Percentiles rank a stretch among this genome's conserved stretches.
Evolutionary conservation across 2,113 vertebrate species (phyloP).

Genomic region (Lichenostomus cassidix): DNA sequence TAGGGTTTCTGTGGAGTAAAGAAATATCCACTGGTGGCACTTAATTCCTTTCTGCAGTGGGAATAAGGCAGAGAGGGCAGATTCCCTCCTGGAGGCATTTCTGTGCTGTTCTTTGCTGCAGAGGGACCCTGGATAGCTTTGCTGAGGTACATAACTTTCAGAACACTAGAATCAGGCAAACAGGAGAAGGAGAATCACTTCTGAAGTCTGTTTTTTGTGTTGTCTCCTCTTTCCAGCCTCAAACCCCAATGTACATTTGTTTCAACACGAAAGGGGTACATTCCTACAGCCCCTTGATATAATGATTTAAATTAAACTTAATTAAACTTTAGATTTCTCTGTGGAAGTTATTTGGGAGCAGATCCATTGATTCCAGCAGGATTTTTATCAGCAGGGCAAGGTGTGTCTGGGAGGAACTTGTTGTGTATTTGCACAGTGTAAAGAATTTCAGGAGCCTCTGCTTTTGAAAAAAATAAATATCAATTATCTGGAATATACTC

Average conservation of each 20-base stretch:
- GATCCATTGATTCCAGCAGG: not conserved
- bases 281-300: not conserved
- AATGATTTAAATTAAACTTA: not conserved
- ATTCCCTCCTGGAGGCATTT: not conserved
- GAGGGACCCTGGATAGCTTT: not conserved
- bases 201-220: not conserved
- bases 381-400: not conserved
- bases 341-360: not conserved
- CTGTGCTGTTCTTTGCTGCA: not conserved
- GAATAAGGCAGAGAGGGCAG: not conserved
- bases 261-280: not conserved
- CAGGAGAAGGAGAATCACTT: not conserved
- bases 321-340: not conserved
- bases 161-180: not conserved
- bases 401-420: not conserved
- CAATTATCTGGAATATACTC: not conserved
- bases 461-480: not conserved
- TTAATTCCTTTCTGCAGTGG: not conserved
- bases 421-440: not conserved
- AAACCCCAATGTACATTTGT: not conserved
- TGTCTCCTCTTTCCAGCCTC: not conserved
- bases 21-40: not conserved
- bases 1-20: not conserved
- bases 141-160: not conserved
- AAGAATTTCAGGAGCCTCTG: not conserved